Conservation (phyloP, 2,888 invertebrate genomes). For the Muscina levida region DNA sequence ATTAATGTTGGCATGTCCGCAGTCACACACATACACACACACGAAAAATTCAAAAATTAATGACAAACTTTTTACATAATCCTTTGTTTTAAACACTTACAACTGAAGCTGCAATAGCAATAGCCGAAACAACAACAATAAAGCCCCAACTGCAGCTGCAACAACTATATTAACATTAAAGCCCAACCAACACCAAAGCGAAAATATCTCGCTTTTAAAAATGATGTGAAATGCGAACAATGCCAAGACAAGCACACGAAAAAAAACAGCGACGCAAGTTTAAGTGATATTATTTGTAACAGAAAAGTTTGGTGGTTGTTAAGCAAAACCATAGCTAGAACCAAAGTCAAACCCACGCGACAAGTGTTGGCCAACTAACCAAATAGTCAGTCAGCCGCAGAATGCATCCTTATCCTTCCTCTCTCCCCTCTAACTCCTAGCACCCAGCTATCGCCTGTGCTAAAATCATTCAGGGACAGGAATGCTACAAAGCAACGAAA, state of each 20-base stretch:
- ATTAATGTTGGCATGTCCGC: too few species aligned
- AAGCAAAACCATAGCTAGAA: conserved; percentile 48
- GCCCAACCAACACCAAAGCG: conserved; percentile 11
- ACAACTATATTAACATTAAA: conserved; percentile 20
- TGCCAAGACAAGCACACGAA: background rate
- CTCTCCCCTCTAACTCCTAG: too few species aligned
- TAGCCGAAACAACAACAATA: conserved; percentile 15
- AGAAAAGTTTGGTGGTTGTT: conserved; percentile 54
- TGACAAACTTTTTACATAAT: conserved; percentile 78
- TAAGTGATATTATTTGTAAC: conserved; percentile 64
- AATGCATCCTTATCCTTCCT: too few species aligned
- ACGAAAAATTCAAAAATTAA: conserved; percentile 77
- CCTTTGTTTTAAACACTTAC: conserved; percentile 62
- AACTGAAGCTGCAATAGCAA: background rate
- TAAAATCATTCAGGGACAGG: background rate
- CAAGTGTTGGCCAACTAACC: conserved; percentile 51
- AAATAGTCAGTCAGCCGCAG: background rate
- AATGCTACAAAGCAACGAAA: conserved; percentile 40
- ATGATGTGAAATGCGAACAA: conserved; percentile 22
- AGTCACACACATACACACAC: conserved; percentile 50
- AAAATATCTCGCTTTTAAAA: conserved; percentile 19
- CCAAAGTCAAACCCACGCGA: conserved; percentile 49
- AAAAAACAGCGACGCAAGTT: conserved; percentile 19
- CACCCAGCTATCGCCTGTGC: too few species aligned
- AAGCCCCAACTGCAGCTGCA: conserved; percentile 24